Evolutionary conservation across 1,140 invertebrate genomes (phyloP).

Genomic region (Bombus fervidus): DNA sequence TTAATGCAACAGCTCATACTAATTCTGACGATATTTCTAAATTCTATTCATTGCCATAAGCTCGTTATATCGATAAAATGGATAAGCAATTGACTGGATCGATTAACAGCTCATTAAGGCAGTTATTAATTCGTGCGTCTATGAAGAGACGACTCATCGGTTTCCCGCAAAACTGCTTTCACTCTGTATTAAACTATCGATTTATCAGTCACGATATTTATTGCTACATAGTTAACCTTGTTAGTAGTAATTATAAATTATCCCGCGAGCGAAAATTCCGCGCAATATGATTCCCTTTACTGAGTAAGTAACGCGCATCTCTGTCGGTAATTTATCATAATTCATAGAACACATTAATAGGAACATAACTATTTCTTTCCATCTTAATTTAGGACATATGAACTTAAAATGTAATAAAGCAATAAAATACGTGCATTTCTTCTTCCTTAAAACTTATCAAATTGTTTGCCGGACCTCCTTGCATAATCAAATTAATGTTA

Average conservation of each 20-base stretch:
- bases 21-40: background rate
- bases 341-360: background rate
- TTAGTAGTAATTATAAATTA: background rate
- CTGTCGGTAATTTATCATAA: background rate
- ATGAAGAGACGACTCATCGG: background rate
- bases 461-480: background rate
- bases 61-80: background rate
- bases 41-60: background rate
- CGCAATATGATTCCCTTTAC: background rate
- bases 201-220: background rate
- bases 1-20: background rate
- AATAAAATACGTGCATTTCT: background rate
- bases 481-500: background rate
- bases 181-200: background rate
- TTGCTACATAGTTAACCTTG: background rate
- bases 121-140: slow-evolving; percentile 6
- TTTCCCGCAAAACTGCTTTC: background rate
- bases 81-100: background rate
- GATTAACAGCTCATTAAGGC: slow-evolving; percentile 2
- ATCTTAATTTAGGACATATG: background rate
- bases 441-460: background rate
- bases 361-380: background rate
- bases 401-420: background rate
- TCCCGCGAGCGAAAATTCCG: background rate
- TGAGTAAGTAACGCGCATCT: background rate